Percentiles rank a stretch among this genome's conserved stretches.
Evolutionary conservation across 2,888 invertebrate species (phyloP).

Genomic region (Apamea epomidion): DNA sequence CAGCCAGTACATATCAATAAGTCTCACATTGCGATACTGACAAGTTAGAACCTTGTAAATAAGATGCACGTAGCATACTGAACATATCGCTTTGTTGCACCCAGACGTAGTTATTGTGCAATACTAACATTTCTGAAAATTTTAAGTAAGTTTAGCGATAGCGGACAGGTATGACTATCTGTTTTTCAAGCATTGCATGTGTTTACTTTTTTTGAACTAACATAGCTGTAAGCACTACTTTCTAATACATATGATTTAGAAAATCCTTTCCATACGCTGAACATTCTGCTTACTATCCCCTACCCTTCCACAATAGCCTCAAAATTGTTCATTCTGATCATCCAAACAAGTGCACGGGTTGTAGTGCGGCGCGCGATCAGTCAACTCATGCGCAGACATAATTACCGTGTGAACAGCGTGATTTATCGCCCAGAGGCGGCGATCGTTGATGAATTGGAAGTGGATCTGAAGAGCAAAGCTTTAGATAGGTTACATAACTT

Average conservation of each 20-base stretch:
- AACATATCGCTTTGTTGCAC: constrained; percentile 6
- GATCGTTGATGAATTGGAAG: constrained; percentile 25
- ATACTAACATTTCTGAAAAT: constrained; percentile 2
- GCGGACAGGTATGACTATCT: not conserved
- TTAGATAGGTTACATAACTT: constrained; percentile 9
- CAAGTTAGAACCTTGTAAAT: constrained; percentile 4
- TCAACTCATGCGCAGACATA: constrained; percentile 51
- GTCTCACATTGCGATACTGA: not conserved
- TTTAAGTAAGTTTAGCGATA: not conserved
- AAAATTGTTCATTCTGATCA: not conserved
- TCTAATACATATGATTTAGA: not conserved
- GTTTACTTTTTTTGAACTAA: not conserved
- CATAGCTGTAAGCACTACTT: not conserved
- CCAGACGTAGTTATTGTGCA: constrained; percentile 30
- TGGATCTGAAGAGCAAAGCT: constrained; percentile 17
- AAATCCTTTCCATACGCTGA: not conserved
- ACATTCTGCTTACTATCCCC: not conserved
- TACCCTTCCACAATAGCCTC: too few relatives aligned
- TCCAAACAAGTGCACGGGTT: constrained; percentile 34
- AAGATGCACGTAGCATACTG: constrained; percentile 3
- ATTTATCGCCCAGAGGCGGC: constrained; percentile 30
- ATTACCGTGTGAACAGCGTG: constrained; percentile 50
- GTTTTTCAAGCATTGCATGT: not conserved
- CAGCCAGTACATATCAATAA: not conserved
- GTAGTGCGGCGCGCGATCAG: constrained; percentile 19